A percentile compares a stretch with the other conserved stretches of the same genome.
Evolutionary conservation across 2,888 invertebrate species (phyloP).

Genomic region (Caradrina clavipalpis): DNA sequence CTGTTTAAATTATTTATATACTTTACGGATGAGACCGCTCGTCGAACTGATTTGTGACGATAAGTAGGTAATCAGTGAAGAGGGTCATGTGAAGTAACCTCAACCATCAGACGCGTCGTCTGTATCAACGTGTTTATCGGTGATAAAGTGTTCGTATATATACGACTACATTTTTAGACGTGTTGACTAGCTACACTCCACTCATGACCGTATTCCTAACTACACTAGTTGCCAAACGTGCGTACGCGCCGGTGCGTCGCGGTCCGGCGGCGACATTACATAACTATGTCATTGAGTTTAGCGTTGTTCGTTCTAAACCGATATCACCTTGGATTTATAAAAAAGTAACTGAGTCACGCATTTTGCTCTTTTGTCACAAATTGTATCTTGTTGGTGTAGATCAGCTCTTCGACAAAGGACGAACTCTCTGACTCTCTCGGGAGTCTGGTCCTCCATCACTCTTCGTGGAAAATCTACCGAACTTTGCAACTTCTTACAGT

Average conservation of each 20-base stretch:
- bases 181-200: conserved; percentile 51
- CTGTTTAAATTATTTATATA: conserved; percentile 39
- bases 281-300: conserved; percentile 74
- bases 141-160: conserved; percentile 59
- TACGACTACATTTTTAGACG: conserved; percentile 56
- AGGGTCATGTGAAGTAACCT: conserved; percentile 61
- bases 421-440: too few relatives aligned
- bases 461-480: neutral
- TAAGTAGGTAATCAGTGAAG: conserved; percentile 49
- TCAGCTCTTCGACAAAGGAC: conserved; percentile 8
- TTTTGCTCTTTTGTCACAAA: neutral
- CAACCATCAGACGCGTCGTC: conserved; percentile 52
- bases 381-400: neutral
- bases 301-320: conserved; percentile 67
- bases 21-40: conserved; percentile 28
- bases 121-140: conserved; percentile 69
- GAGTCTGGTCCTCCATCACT: too few relatives aligned
- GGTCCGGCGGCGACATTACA: conserved; percentile 69
- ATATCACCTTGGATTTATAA: conserved; percentile 67
- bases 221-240: conserved; percentile 73
- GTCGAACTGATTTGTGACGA: conserved; percentile 45
- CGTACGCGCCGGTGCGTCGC: conserved; percentile 72
- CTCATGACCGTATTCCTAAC: conserved; percentile 68
- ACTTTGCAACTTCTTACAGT: neutral
- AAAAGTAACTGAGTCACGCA: neutral